phyloP scores from a whole-genome alignment of 2,113 vertebrate genomes.

The Thermophis baileyi region DNA sequence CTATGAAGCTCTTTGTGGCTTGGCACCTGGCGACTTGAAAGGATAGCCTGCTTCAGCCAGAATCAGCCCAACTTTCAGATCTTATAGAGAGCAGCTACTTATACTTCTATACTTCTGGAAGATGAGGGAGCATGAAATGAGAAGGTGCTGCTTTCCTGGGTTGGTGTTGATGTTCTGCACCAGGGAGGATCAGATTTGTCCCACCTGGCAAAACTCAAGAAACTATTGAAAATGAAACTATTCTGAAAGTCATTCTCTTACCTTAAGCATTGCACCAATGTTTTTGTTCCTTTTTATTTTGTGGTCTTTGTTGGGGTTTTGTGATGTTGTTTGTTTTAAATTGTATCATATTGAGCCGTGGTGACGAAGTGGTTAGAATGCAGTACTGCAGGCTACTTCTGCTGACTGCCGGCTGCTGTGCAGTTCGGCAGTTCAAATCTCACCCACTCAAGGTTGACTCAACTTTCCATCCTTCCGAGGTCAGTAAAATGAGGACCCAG shows the following conservation, averaged over 20 bases:
- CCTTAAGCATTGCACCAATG: background rate
- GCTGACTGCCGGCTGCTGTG: no score
- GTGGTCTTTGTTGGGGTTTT: background rate
- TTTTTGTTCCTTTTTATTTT: background rate
- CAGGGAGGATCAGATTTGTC: background rate
- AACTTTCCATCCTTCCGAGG: no score
- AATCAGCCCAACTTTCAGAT: background rate
- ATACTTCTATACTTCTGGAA: background rate
- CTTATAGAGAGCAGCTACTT: background rate
- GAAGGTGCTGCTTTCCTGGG: background rate
- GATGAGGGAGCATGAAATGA: background rate
- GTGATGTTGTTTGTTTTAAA: background rate
- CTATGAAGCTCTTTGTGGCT: background rate
- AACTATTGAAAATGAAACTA: background rate
- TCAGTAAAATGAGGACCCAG: no score
- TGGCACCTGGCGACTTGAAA: background rate
- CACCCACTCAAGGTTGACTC: no score
- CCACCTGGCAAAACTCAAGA: background rate
- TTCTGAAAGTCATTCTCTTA: background rate
- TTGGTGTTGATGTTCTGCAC: background rate
- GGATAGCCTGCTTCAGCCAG: background rate
- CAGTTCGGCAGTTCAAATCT: no score
- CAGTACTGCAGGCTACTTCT: no score
- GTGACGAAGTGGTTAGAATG: no score
- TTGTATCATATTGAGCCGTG: background rate